These are phyloP conservation scores for Scotopteryx bipunctaria DNA, from an alignment of 2,888 invertebrate genomes.

Conservation along the genomic window DNA sequence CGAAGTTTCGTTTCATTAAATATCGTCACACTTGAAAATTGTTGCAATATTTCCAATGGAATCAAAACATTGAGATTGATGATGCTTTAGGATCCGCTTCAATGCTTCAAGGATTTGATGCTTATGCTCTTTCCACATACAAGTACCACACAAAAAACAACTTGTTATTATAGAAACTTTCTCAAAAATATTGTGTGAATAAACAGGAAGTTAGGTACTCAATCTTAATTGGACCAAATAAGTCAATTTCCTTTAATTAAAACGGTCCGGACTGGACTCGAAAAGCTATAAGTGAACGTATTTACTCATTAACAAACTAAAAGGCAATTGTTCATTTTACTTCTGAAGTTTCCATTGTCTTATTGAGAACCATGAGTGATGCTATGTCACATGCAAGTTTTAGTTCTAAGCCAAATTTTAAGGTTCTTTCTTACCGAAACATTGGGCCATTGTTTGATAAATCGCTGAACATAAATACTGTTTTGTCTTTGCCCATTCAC, in stretches of 20 bases:
- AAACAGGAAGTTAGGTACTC: conserved; percentile 31
- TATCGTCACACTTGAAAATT: conserved; percentile 48
- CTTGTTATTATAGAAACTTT: too few relatives aligned
- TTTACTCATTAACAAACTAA: conserved; percentile 64
- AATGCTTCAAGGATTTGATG: too few relatives aligned
- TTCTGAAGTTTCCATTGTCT: conserved; percentile 65
- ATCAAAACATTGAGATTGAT: conserved; percentile 41
- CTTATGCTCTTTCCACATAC: too few relatives aligned
- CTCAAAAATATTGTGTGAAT: not conserved
- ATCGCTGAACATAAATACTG: conserved; percentile 80
- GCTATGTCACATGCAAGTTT: conserved; percentile 58
- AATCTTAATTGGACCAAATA: conserved; percentile 37
- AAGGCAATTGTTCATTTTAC: conserved; percentile 77
- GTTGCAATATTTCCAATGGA: conserved; percentile 34
- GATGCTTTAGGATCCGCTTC: conserved; percentile 10
- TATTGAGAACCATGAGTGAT: conserved; percentile 60
- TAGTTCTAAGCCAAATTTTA: conserved; percentile 74
- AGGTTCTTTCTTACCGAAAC: conserved; percentile 74
- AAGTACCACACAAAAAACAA: too few relatives aligned
- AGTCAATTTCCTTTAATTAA: conserved; percentile 41
- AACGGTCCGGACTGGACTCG: conserved; percentile 31
- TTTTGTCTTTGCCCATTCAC: conserved; percentile 76
- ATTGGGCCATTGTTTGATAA: conserved; percentile 78
- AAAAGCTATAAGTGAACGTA: not conserved
- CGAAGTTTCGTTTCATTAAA: conserved; percentile 67